These are phyloP conservation scores for Meriones psammophilus DNA, from an alignment of 2,797 vertebrate species.

Conservation along the genomic window DNA sequence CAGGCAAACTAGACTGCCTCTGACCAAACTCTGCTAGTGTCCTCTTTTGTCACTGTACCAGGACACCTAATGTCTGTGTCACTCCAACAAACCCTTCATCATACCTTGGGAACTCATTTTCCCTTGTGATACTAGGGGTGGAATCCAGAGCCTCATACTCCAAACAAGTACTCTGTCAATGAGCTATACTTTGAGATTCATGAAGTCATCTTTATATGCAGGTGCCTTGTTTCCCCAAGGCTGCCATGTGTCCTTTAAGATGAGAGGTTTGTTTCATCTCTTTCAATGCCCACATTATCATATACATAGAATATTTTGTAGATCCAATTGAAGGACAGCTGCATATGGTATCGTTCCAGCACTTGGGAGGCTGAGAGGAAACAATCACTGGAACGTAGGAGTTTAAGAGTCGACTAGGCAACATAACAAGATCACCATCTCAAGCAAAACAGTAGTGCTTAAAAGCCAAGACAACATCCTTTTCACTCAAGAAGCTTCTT, in stretches of 20 bases:
- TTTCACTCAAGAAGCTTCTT: neutral
- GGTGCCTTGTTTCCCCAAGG: slow-evolving; percentile 23
- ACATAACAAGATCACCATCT: neutral
- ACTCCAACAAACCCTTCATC: neutral
- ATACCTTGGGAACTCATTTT: slow-evolving; percentile 8
- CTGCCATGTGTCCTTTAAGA: neutral
- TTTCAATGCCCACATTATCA: neutral
- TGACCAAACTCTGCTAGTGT: neutral
- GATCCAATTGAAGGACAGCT: neutral
- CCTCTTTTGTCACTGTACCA: neutral
- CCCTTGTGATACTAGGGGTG: neutral
- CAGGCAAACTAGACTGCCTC: neutral
- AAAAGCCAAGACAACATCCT: slow-evolving; percentile 31
- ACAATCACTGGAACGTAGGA: neutral
- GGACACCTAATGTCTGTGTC: neutral
- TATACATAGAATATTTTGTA: slow-evolving; percentile 8
- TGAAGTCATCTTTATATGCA: neutral
- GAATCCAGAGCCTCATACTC: neutral
- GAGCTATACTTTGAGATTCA: neutral
- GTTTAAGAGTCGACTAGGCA: neutral
- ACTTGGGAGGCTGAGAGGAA: neutral
- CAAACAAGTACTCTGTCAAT: neutral
- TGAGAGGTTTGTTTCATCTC: slow-evolving; percentile 31
- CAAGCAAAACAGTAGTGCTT: neutral
- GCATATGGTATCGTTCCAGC: neutral